A percentile compares a stretch with the other conserved stretches of the same genome.
Evolutionary conservation across 1,140 invertebrate species (phyloP).

Genomic region (Drosophila eugracilis): DNA sequence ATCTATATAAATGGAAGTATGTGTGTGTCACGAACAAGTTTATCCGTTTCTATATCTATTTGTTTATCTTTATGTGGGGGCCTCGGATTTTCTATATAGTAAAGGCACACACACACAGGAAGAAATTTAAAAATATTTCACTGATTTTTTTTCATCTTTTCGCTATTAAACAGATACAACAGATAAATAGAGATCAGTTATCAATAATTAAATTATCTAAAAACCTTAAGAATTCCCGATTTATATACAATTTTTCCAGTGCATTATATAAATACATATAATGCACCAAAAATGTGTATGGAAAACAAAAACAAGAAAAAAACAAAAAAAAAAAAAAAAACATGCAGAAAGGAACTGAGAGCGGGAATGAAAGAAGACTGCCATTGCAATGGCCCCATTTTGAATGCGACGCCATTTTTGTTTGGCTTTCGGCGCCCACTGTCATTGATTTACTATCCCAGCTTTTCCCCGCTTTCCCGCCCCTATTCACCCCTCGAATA

Average conservation of each 20-base stretch:
- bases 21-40: slow-evolving; percentile 45
- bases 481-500: slow-evolving; percentile 12
- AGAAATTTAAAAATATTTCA: background rate
- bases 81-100: slow-evolving; percentile 8
- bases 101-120: background rate
- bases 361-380: slow-evolving; percentile 15
- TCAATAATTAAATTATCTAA: no score
- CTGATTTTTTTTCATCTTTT: background rate
- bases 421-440: slow-evolving; percentile 43
- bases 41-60: slow-evolving; percentile 54
- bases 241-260: background rate
- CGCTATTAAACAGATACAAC: no score
- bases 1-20: background rate
- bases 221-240: no score
- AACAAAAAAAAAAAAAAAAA: slow-evolving; percentile 4
- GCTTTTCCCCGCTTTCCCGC: slow-evolving; percentile 4
- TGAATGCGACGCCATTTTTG: slow-evolving; percentile 36
- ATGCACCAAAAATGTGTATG: slow-evolving; percentile 27
- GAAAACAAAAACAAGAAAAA: slow-evolving; percentile 8
- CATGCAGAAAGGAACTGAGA: background rate
- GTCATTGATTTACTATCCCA: slow-evolving; percentile 53
- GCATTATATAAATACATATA: slow-evolving; percentile 32
- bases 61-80: slow-evolving; percentile 38
- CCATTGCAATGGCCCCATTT: slow-evolving; percentile 34
- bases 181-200: no score